These are phyloP conservation scores for Criorhina ranunculi DNA, from an alignment of 2,888 invertebrate species.

Conservation along the genomic window DNA sequence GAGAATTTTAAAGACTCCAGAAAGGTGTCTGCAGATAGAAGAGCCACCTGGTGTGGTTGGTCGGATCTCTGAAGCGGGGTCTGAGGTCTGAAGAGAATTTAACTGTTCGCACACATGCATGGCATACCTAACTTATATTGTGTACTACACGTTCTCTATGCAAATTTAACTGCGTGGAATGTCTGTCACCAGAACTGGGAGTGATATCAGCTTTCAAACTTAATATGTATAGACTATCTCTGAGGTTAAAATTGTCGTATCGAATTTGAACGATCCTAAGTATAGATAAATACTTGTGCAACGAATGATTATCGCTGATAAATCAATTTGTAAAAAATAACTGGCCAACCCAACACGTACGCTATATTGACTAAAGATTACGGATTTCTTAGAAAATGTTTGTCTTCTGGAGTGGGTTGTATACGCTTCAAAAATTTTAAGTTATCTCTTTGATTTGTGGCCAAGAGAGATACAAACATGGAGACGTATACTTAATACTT, in stretches of 20 bases:
- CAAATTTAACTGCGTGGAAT: conserved; percentile 50
- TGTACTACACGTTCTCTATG: conserved; percentile 52
- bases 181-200: conserved; percentile 18
- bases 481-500: no score
- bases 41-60: conserved; percentile 54
- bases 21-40: conserved; percentile 52
- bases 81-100: conserved; percentile 11
- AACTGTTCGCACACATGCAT: conserved; percentile 46
- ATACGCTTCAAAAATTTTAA: no score
- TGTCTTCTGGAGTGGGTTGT: no score
- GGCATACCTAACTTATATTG: neutral
- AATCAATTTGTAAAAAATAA: neutral
- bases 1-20: conserved; percentile 52
- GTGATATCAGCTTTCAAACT: conserved; percentile 18
- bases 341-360: neutral
- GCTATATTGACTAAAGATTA: neutral
- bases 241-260: conserved; percentile 2
- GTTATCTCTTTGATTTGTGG: no score
- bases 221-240: conserved; percentile 37
- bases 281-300: neutral
- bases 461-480: no score
- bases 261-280: conserved; percentile 1
- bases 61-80: conserved; percentile 6
- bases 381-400: neutral
- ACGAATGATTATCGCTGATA: neutral